Percentiles rank a stretch among this genome's conserved stretches.
Evolutionary conservation across 2,888 invertebrate genomes (phyloP).

Genomic region (Mactromeris polynyma): DNA sequence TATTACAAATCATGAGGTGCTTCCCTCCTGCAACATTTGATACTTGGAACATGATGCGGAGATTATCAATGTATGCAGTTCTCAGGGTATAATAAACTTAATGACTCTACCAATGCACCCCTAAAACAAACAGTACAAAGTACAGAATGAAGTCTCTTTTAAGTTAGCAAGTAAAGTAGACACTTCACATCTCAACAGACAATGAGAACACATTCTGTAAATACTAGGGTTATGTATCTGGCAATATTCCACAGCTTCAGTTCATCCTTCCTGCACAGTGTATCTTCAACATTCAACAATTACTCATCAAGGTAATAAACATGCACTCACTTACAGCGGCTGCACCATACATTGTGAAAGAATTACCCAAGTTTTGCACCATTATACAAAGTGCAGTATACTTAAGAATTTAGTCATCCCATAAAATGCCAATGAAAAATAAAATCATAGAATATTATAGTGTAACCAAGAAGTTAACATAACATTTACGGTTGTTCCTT

Average conservation of each 20-base stretch:
- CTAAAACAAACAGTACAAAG: neutral
- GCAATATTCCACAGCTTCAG: neutral
- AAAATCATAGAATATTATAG: too few species aligned
- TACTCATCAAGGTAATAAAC: neutral
- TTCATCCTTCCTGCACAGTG: neutral
- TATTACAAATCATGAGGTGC: too few species aligned
- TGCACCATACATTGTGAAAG: neutral
- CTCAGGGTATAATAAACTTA: too few species aligned
- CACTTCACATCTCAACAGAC: neutral
- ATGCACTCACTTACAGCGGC: neutral
- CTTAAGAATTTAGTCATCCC: neutral
- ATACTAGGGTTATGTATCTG: neutral
- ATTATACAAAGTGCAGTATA: neutral
- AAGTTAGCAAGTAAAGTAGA: neutral
- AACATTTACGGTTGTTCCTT: too few species aligned
- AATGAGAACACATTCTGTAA: slow-evolving; percentile 16
- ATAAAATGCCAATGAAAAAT: too few species aligned
- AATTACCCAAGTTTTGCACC: neutral
- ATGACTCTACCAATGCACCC: too few species aligned
- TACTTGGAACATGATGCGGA: too few species aligned
- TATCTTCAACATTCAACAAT: neutral
- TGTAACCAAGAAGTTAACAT: too few species aligned
- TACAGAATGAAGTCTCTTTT: neutral
- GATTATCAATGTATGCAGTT: too few species aligned
- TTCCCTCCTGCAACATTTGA: too few species aligned